A percentile compares a stretch with the other conserved stretches of the same genome.
These are phyloP conservation scores for Amazona ochrocephala DNA, from an alignment of 2,797 vertebrate species.

Conservation along the genomic window DNA sequence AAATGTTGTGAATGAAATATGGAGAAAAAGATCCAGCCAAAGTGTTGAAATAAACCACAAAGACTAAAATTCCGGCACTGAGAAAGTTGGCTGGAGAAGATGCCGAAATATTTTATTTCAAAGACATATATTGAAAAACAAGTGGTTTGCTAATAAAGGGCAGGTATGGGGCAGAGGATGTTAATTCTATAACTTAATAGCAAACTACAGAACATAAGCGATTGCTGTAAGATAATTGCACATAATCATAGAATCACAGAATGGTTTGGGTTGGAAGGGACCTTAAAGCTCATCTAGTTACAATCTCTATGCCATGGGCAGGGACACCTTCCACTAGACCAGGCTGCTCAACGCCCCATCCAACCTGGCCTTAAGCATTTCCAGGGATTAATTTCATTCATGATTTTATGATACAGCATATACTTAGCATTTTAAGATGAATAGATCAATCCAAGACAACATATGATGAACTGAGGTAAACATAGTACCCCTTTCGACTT, in stretches of 20 bases:
- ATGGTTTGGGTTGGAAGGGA: not conserved
- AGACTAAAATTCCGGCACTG: not conserved
- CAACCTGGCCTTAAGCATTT: not conserved
- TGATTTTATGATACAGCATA: not conserved
- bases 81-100: not conserved
- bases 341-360: not conserved
- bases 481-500: not conserved
- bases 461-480: not conserved
- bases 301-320: not conserved
- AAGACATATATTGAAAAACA: not conserved
- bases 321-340: not conserved
- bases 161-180: accelerated
- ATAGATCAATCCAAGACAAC: not conserved
- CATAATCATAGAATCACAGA: not conserved
- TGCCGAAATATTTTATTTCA: not conserved
- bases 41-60: not conserved
- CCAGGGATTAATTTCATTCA: not conserved
- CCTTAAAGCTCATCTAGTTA: not conserved
- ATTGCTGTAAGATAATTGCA: not conserved
- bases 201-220: not conserved
- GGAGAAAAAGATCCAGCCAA: not conserved
- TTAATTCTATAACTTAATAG: not conserved
- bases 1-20: not conserved
- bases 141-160: not conserved
- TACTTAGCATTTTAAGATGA: not conserved